These are phyloP conservation scores for Molothrus aeneus DNA, from an alignment of 2,797 vertebrate species.

Conservation along the genomic window DNA sequence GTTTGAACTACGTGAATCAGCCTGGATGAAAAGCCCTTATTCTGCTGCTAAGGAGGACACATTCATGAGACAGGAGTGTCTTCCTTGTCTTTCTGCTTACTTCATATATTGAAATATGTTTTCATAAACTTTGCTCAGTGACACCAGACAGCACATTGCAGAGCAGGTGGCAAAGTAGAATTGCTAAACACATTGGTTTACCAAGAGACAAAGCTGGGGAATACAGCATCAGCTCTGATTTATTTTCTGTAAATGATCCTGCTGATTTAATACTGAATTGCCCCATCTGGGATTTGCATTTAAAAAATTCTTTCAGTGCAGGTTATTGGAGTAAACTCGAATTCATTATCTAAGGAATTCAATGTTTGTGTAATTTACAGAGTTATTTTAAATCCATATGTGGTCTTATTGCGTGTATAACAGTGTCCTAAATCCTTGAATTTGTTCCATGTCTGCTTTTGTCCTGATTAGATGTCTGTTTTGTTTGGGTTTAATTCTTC, in stretches of 20 bases:
- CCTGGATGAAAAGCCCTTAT: neutral
- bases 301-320: neutral
- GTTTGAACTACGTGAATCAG: neutral
- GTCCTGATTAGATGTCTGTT: neutral
- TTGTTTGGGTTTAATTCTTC: neutral
- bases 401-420: neutral
- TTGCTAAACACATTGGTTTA: fast-evolving
- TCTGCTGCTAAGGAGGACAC: neutral
- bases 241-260: neutral
- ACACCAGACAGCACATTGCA: neutral
- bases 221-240: fast-evolving
- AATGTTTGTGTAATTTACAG: neutral
- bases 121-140: neutral
- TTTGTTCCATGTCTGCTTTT: conserved; percentile 11
- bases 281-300: neutral
- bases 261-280: neutral
- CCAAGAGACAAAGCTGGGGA: neutral
- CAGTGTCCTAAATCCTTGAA: neutral
- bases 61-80: neutral
- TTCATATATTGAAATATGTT: neutral
- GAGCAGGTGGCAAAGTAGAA: neutral
- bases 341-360: neutral
- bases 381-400: neutral
- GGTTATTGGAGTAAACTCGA: neutral
- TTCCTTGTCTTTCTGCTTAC: neutral